Conservation (phyloP, 2,113 vertebrate genomes). For the Cromileptes altivelis region DNA sequence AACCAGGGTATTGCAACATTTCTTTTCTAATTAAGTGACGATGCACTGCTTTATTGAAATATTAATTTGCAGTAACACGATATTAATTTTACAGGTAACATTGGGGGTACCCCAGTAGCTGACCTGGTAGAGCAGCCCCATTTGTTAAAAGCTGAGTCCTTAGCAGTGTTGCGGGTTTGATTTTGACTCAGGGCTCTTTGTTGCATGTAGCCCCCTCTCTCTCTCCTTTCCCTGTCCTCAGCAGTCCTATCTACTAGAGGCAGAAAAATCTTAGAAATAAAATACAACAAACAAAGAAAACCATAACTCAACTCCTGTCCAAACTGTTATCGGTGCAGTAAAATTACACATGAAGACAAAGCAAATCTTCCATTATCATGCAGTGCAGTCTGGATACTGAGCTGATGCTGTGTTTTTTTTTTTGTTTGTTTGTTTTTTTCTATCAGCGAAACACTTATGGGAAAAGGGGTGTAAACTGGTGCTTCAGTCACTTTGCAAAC, state of each 20-base stretch:
- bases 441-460: conserved; percentile 27
- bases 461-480: conserved; percentile 19
- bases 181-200: too few species aligned
- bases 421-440: background rate
- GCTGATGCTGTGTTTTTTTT: background rate
- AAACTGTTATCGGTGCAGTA: background rate
- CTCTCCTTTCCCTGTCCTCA: too few species aligned
- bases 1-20: conserved; percentile 1
- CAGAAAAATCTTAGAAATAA: too few species aligned
- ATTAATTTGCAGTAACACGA: background rate
- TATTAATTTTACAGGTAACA: too few species aligned
- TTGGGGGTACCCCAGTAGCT: too few species aligned
- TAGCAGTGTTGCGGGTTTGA: too few species aligned
- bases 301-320: background rate
- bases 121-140: too few species aligned
- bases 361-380: background rate
- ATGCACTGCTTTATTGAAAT: background rate
- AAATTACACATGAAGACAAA: background rate
- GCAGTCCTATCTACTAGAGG: too few species aligned
- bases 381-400: background rate
- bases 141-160: too few species aligned
- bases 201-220: too few species aligned
- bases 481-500: conserved; percentile 39
- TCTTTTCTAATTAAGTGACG: background rate
- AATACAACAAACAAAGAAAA: background rate